Conservation (phyloP, 2,888 invertebrate species). For the Euplagia quadripunctaria region DNA sequence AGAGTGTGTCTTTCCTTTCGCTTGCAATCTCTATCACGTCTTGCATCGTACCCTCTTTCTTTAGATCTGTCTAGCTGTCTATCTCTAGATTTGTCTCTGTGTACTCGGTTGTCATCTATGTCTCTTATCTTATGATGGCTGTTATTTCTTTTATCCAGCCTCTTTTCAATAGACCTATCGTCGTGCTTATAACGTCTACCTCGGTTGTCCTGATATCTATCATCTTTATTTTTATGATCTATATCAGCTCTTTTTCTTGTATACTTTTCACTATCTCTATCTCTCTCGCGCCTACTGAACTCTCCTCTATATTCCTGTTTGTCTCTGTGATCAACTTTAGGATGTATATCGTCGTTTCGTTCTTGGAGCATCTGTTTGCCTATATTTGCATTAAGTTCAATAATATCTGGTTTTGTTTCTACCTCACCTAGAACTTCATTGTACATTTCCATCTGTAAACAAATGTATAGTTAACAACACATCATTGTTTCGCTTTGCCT, state of each 20-base stretch:
- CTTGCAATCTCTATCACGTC: constrained; percentile 2
- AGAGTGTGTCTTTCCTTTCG: background rate
- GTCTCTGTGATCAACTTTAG: constrained; percentile 12
- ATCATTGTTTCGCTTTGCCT: background rate
- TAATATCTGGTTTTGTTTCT: constrained; percentile 9
- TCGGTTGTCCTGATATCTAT: background rate
- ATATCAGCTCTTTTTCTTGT: background rate
- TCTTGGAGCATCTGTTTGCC: constrained; percentile 7
- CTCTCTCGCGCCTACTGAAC: background rate
- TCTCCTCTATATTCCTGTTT: constrained; percentile 18
- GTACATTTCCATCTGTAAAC: constrained; percentile 57
- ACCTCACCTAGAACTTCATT: constrained; percentile 29
- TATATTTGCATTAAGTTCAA: constrained; percentile 1
- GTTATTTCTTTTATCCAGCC: constrained; percentile 1
- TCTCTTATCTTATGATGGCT: background rate
- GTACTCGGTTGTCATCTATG: background rate
- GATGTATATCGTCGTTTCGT: background rate
- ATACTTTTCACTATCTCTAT: constrained; percentile 10
- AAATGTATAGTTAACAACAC: background rate
- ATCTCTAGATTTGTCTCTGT: constrained; percentile 7
- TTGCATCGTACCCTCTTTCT: constrained; percentile 6
- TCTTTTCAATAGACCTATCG: constrained; percentile 8
- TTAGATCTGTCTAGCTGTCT: background rate
- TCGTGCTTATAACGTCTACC: background rate
- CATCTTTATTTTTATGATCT: background rate